Evolutionary conservation across 35 echinoderm and acorn worm species (phyloP).

Genomic region (Diadema setosum): DNA sequence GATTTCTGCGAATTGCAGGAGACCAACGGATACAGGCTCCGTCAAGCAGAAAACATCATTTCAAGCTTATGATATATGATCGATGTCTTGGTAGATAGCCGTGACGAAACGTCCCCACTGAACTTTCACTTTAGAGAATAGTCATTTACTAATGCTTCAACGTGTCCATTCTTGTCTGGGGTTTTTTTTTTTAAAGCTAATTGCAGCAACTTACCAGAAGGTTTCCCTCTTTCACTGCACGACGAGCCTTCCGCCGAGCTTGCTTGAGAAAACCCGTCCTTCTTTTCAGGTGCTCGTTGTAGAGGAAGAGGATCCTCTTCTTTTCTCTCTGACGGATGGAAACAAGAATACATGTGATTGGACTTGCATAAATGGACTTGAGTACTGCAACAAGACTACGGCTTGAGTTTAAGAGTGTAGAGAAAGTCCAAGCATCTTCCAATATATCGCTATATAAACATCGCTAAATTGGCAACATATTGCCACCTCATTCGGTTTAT

Average conservation of each 20-base stretch:
- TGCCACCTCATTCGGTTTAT: too few species aligned
- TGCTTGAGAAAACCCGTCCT: slow-evolving; percentile 57
- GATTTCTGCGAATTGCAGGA: neutral
- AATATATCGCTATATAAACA: too few species aligned
- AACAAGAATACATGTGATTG: too few species aligned
- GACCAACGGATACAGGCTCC: neutral
- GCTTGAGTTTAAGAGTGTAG: too few species aligned
- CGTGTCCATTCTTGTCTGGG: neutral
- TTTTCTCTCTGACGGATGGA: slow-evolving; percentile 61
- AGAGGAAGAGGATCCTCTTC: slow-evolving; percentile 69
- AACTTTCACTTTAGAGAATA: too few species aligned
- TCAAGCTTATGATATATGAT: neutral
- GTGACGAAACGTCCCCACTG: too few species aligned
- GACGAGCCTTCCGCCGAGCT: slow-evolving; percentile 54
- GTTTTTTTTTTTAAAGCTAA: too few species aligned
- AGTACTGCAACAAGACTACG: too few species aligned
- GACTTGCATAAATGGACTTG: too few species aligned
- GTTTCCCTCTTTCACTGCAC: slow-evolving; percentile 62
- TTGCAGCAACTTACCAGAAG: slow-evolving; percentile 40
- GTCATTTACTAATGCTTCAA: neutral
- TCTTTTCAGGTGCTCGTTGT: slow-evolving; percentile 76
- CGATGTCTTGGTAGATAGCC: neutral
- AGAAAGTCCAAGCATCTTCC: too few species aligned
- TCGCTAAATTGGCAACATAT: too few species aligned
- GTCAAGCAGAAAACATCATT: neutral